Evolutionary conservation across 2,888 invertebrate species (phyloP).

Genomic region (Callyntrura sp.): DNA sequence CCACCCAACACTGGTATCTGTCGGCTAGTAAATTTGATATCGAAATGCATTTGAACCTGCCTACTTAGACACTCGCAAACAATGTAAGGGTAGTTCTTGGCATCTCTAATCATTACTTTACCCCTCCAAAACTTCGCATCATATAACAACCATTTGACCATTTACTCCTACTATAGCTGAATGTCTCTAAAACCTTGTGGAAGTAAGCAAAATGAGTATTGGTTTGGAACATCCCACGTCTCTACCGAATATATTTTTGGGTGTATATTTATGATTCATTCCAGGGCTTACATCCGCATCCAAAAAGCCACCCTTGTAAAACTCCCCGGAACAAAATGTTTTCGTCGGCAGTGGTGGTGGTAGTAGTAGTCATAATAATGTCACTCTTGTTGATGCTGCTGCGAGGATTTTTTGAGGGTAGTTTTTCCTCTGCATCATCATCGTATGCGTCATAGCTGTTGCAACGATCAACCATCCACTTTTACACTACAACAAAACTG

Average conservation of each 20-base stretch:
- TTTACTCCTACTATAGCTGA: slow-evolving; percentile 50
- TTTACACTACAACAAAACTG: neutral
- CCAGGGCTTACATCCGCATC: neutral
- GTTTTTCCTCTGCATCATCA: neutral
- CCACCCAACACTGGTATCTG: too few species aligned
- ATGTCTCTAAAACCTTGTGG: neutral
- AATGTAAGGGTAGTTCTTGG: too few species aligned
- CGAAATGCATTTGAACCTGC: too few species aligned
- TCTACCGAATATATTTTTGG: neutral
- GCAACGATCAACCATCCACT: neutral
- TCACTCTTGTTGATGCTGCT: slow-evolving; percentile 12
- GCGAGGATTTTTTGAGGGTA: slow-evolving; percentile 24
- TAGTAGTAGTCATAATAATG: slow-evolving; percentile 30
- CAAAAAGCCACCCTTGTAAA: slow-evolving; percentile 14
- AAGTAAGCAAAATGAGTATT: neutral
- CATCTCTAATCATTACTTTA: neutral
- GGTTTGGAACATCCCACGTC: neutral
- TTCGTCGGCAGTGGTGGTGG: slow-evolving; percentile 42
- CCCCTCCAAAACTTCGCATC: neutral
- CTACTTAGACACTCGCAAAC: too few species aligned
- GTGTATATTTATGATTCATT: slow-evolving; percentile 18
- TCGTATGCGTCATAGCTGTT: slow-evolving; percentile 17
- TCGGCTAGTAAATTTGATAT: too few species aligned
- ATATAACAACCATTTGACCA: slow-evolving; percentile 7
- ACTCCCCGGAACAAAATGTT: slow-evolving; percentile 49